Evolutionary conservation across 2,797 vertebrate genomes (phyloP).

Genomic region (Synaphobranchus kaupii): DNA sequence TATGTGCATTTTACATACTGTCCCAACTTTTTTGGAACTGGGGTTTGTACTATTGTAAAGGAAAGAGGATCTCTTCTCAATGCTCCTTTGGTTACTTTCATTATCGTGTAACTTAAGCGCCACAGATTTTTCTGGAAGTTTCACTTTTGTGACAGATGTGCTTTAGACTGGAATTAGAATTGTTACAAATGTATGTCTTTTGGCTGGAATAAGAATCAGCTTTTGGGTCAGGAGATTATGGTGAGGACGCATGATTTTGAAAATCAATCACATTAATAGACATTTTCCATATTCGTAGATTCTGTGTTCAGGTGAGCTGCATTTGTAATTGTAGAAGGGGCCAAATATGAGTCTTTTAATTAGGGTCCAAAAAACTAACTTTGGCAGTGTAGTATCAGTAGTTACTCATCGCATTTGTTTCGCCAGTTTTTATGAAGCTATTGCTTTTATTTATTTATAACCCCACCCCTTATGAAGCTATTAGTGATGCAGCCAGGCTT

Average conservation of each 20-base stretch:
- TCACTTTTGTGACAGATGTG: neutral
- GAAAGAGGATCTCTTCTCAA: neutral
- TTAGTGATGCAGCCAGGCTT: no score
- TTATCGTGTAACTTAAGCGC: neutral
- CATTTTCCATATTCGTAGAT: neutral
- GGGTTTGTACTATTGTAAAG: neutral
- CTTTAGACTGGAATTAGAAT: neutral
- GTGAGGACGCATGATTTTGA: neutral
- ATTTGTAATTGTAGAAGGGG: no score
- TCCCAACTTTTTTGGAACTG: no score
- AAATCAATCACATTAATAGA: neutral
- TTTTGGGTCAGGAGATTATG: neutral
- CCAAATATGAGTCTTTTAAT: no score
- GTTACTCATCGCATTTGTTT: no score
- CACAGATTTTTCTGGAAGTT: slow-evolving; percentile 16
- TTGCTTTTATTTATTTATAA: no score
- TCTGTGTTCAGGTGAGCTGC: no score
- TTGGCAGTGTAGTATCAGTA: no score
- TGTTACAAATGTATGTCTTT: slow-evolving; percentile 9
- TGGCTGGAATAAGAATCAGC: slow-evolving; percentile 6
- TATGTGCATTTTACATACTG: no score
- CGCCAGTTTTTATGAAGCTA: no score
- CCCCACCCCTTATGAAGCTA: no score
- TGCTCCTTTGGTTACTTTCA: neutral
- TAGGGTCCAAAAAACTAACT: no score